Evolutionary conservation across 2,113 vertebrate genomes (phyloP), one percentile per base, ranked within the genome.

Genomic region (Onychorhynchus coronatus): DNA sequence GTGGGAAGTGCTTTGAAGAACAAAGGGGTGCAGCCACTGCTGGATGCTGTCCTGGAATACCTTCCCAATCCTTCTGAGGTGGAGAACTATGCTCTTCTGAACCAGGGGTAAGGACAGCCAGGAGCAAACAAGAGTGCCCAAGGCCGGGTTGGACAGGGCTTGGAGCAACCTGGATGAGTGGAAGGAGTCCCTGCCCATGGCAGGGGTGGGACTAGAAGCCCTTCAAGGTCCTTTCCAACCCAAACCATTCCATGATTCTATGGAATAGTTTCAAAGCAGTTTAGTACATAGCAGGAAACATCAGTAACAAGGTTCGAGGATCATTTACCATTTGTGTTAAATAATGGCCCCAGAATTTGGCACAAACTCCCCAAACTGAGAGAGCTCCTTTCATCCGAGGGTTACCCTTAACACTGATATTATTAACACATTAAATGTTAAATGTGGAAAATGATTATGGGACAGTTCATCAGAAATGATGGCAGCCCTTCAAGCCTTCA

Each of bases 1-100:
- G 97, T 99, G 91, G 99, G 99, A 84, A 99, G 99, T 22, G 99
- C 99, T 20, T 63, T 99, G 89, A 99, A 99, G 97, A 99, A 99
- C 97, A 99, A 99, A 95, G 99, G 99, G 8, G 98, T 99, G 8
- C 99, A 99, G 90, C 99, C 99, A 1, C 96, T 99, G 17, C 91
- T 99, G 93, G 98, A 99, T 30, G 99, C 99, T 3, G 98, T 99
- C 49, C 94, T 99, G 87, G 99, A 99, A 23, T 99, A 99, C 70
- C 98, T 99, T 56, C 99, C 99, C 8, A 98, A 99, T 68, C 99
- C 99, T 17, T 98, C 98, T 1, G 98, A 99, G 96, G 99, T 99
- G 49, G 97, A 98, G 86, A 99, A 99, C 97, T 99, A 99, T 0
- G 99, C 99, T 37, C 96, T 99, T 65, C 96, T 98, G 42, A 99